Percentiles rank a stretch among this genome's conserved stretches.
Conservation (phyloP, 2,888 invertebrate genomes). For the Tubulanus polymorphus region DNA sequence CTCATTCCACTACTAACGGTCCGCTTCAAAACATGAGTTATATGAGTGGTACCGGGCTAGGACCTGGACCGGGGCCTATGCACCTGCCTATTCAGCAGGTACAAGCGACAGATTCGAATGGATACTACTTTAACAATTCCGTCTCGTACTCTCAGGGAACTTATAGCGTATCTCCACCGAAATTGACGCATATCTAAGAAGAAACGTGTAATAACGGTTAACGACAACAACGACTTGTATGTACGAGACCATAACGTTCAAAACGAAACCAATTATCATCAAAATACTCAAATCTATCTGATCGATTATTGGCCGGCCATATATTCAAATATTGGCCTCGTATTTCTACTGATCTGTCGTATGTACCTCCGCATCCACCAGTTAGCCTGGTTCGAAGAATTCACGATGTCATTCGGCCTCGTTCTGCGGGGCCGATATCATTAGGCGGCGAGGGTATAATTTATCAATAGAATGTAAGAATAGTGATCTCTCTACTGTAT, state of each 20-base stretch:
- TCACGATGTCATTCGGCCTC: not conserved
- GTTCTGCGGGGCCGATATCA: not conserved
- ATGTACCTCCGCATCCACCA: not conserved
- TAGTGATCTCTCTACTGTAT: too few relatives aligned
- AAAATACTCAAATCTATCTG: not conserved
- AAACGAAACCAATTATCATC: not conserved
- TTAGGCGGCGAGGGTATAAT: too few relatives aligned
- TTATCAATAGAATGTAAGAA: too few relatives aligned
- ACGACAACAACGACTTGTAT: not conserved
- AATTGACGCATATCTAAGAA: conserved; percentile 1
- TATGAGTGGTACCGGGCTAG: not conserved
- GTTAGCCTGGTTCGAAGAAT: not conserved
- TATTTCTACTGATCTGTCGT: not conserved
- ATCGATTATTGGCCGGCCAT: not conserved
- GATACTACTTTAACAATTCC: not conserved
- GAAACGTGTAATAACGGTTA: not conserved
- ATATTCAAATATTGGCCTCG: too few relatives aligned
- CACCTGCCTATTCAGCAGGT: not conserved
- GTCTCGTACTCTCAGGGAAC: conserved; percentile 2
- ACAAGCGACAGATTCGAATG: not conserved
- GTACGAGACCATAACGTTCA: not conserved
- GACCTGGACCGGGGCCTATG: too few relatives aligned
- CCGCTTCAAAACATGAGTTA: not conserved
- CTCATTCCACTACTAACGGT: not conserved
- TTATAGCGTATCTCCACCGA: not conserved